Base-by-base conservation (phyloP, 2,113 vertebrate genomes). In the Epinephelus fuscoguttatus region DNA sequence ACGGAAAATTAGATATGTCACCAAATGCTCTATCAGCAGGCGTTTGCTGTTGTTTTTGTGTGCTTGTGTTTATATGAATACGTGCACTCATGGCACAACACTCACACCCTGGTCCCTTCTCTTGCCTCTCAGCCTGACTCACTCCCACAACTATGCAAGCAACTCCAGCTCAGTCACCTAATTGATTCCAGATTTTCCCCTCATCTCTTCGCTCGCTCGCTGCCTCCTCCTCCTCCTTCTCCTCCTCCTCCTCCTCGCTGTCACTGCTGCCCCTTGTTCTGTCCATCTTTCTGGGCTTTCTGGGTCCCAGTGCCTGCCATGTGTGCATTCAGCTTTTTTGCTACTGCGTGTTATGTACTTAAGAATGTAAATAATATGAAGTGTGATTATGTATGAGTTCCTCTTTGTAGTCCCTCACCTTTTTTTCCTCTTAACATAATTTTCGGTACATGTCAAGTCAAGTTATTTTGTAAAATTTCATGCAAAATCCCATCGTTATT, bases 101-200 rank as follows among this genome's bases (percentile, higher is more conserved):
- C 81, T 80, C 82, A 89, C 89, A 82, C 82, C 84, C 81, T 33
- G 67, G 87, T 90, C 82, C 75, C 82, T 88, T 81, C 72, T 81
- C 64, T 53, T 88, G 81, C 85, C 81, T 89, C 75, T 84, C 53
- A 13, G 85, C 84, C 89, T 95, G 93, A 95, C 94, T 94, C 93
- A 93, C 85, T 78, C 89, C 88, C 91, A 92, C 86, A 95, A 92
- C 75, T 94, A 95, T 95, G 94, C 83, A 89, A 92, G 91, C 85
- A 91, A 85, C 93, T 93, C 78, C 68, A 72, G 84, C 93, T 92
- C 91, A 89, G 89, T 92, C 87, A 78, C 87, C 81, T 95, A 95
- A 95, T 95, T 94, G 93, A 94, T 91, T 94, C 94, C 94, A 95
- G 94, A 95, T 84, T 85, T 85, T 78, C 71, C 78, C 84, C 81